Percentiles rank a stretch among this genome's conserved stretches.
Evolutionary conservation across 2,888 invertebrate genomes (phyloP).

Genomic region (Corythucha ciliata): DNA sequence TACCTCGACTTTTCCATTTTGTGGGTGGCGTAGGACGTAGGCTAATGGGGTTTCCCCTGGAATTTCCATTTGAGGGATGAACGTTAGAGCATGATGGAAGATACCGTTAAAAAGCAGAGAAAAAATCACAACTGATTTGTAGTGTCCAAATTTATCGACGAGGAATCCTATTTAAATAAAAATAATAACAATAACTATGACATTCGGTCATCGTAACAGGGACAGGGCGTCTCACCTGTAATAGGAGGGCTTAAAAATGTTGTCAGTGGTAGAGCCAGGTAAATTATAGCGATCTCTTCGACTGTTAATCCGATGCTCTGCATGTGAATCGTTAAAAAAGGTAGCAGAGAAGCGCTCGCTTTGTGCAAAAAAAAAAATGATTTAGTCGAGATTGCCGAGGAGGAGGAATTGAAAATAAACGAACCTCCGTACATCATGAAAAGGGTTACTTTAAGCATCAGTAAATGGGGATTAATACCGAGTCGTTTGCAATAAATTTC

Average conservation of each 20-base stretch:
- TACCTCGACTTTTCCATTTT: conserved; percentile 61
- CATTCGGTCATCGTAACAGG: no score
- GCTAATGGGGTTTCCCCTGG: conserved; percentile 65
- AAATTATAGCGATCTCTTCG: conserved; percentile 78
- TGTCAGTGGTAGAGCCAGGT: conserved; percentile 74
- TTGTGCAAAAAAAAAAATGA: conserved; percentile 39
- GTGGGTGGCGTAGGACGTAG: conserved; percentile 65
- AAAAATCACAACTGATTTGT: conserved; percentile 71
- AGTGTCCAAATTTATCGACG: conserved; percentile 78
- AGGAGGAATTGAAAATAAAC: background rate
- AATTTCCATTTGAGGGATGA: conserved; percentile 70
- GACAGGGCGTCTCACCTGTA: no score
- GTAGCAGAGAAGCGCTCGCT: conserved; percentile 75
- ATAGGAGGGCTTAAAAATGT: conserved; percentile 77
- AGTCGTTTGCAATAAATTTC: conserved; percentile 43
- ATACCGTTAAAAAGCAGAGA: conserved; percentile 66
- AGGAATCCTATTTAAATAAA: conserved; percentile 72
- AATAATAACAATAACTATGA: no score
- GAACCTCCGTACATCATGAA: conserved; percentile 73
- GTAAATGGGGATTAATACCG: conserved; percentile 63
- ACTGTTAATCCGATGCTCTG: conserved; percentile 77
- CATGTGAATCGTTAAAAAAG: conserved; percentile 85
- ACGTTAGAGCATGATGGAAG: conserved; percentile 67
- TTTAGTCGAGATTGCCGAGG: background rate
- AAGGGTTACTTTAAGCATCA: conserved; percentile 70